phyloP scores from a whole-genome alignment of 2,888 invertebrate genomes.

The Amaurobius ferox region DNA sequence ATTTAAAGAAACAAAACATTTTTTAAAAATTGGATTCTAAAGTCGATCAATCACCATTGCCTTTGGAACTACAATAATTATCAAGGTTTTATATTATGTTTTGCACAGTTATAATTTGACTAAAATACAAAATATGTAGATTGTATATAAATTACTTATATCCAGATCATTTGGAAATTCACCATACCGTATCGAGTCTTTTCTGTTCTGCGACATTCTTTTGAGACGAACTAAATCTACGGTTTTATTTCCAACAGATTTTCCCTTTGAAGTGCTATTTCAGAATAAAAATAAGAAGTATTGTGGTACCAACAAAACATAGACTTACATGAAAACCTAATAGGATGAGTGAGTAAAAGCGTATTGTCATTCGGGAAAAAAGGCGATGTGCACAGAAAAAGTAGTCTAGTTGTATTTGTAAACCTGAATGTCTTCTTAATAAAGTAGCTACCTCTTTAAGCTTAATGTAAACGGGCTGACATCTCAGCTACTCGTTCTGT shows the following conservation, averaged over 20 bases:
- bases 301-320: not conserved
- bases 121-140: too few species aligned
- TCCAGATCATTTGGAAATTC: too few species aligned
- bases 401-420: not conserved
- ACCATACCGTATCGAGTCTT: too few species aligned
- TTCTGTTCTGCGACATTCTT: too few species aligned
- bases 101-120: too few species aligned
- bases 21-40: too few species aligned
- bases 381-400: not conserved
- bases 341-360: not conserved
- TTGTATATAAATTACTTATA: too few species aligned
- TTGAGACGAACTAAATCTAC: too few species aligned
- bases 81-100: too few species aligned
- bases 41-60: too few species aligned
- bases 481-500: slow-evolving; percentile 12
- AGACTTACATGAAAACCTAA: not conserved
- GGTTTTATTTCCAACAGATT: not conserved
- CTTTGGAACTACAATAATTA: too few species aligned
- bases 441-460: slow-evolving; percentile 25
- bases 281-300: not conserved
- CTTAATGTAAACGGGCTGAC: slow-evolving; percentile 20
- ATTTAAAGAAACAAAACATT: too few species aligned
- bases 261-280: not conserved
- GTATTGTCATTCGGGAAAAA: not conserved
- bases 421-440: slow-evolving; percentile 13